phyloP scores from a whole-genome alignment of 2,797 vertebrate species.

The Phaenicophaeus curvirostris region DNA sequence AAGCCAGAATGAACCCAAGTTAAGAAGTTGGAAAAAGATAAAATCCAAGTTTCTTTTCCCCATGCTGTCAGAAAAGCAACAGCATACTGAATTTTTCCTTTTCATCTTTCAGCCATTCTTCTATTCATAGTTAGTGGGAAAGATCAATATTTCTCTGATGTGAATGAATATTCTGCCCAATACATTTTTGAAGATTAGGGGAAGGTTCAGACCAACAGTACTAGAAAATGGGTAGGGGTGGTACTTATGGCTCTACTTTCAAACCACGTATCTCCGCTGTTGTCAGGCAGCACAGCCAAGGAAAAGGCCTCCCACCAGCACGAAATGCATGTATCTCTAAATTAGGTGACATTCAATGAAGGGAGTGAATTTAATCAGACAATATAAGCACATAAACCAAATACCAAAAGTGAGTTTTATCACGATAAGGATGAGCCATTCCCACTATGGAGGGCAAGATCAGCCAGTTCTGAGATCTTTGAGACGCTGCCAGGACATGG shows the following conservation, averaged over 20 bases:
- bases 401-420: not conserved
- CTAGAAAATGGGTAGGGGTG: not conserved
- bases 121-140: not conserved
- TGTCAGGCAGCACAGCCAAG: not conserved
- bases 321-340: accelerated
- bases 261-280: not conserved
- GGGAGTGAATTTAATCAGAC: not conserved
- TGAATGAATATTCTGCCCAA: not conserved
- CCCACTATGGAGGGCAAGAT: not conserved
- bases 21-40: not conserved
- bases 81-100: not conserved
- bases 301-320: not conserved
- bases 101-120: not conserved
- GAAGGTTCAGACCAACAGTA: not conserved
- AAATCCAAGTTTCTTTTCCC: not conserved
- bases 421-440: not conserved
- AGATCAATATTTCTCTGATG: not conserved
- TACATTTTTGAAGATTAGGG: not conserved
- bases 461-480: not conserved
- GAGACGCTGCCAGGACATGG: not conserved
- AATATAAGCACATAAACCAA: not conserved
- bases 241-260: not conserved
- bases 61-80: not conserved
- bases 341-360: not conserved
- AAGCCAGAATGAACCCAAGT: not conserved